Conservation (phyloP, 2,113 vertebrate species). For the Sarotherodon lohbergeri region DNA sequence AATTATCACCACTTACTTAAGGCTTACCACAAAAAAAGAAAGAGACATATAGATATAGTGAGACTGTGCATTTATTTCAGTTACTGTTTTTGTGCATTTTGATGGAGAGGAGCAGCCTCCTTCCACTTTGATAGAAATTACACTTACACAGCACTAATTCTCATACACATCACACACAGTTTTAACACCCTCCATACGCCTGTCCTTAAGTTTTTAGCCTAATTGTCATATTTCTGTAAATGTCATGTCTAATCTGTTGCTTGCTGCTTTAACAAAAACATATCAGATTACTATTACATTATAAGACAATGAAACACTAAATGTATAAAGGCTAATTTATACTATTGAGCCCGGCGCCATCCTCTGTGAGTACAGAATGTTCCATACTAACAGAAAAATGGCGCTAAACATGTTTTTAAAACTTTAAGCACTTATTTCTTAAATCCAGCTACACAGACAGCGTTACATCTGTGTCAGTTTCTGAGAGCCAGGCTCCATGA, state of each 20-base stretch:
- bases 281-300: neutral
- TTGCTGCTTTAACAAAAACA: neutral
- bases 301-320: neutral
- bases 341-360: neutral
- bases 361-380: neutral
- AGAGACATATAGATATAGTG: accelerated
- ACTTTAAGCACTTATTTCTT: neutral
- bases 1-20: neutral
- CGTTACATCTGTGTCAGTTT: neutral
- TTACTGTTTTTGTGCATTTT: neutral
- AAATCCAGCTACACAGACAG: neutral
- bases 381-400: neutral
- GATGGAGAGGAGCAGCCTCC: neutral
- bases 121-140: neutral
- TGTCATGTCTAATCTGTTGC: neutral
- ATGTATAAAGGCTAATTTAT: neutral
- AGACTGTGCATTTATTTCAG: accelerated
- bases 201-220: neutral
- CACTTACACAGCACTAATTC: neutral
- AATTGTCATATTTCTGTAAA: neutral
- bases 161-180: neutral
- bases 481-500: neutral
- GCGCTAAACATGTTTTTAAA: neutral
- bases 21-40: neutral
- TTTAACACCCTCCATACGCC: neutral